Base-by-base conservation (phyloP, 1,140 invertebrate genomes). In the Drosophila auraria region DNA sequence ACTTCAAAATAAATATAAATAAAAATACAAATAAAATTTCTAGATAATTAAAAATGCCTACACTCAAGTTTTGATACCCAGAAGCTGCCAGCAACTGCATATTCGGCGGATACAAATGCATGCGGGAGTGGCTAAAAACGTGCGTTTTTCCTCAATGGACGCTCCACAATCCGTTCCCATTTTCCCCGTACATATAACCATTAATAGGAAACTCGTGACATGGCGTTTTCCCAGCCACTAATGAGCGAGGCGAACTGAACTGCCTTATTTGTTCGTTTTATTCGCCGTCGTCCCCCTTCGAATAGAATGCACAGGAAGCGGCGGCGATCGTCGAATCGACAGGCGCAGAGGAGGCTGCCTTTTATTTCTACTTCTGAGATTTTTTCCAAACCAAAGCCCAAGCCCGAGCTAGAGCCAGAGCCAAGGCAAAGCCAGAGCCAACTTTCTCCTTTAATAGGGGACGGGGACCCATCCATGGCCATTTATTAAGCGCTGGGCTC, bases 121-220 rank as follows among this genome's bases (percentile, higher is more conserved):
- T 38, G 33, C 25, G 15, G 57, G 11, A 49, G 14, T 57, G 47
- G 36, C 61, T 44, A 9, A 69, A 78, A 78, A 66, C 64, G 76
- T 73, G 69, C 72, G 68, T 68, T 69, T 38, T 70, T 53, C 42
- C 44, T 80, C 72, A 83, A 82, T 84, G 75, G 54, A 40, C 8
- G 25, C 42, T 62, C 30, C 56, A 61, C 62, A 64, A 15, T 65
- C 49, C 40, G 56, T 69, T 63, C n/a, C 53, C 44, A 58, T 71
- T 33, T 53, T 50, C 49, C 56, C 47, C 40, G 20, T 36, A 57
- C 53, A 56, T n/a, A 54, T 12, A 36, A 8, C 75, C 65, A 83
- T 77, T 65, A 81, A 89, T 79, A 76, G 60, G 30, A 79, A 80
- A 84, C 74, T 89, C 86, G 84, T 89, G 84, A 90, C 71, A 61